A percentile compares a stretch with the other conserved stretches of the same genome.
These are phyloP conservation scores for Scrobipalpa atriplicella DNA, from an alignment of 2,888 invertebrate genomes.

Conservation along the genomic window DNA sequence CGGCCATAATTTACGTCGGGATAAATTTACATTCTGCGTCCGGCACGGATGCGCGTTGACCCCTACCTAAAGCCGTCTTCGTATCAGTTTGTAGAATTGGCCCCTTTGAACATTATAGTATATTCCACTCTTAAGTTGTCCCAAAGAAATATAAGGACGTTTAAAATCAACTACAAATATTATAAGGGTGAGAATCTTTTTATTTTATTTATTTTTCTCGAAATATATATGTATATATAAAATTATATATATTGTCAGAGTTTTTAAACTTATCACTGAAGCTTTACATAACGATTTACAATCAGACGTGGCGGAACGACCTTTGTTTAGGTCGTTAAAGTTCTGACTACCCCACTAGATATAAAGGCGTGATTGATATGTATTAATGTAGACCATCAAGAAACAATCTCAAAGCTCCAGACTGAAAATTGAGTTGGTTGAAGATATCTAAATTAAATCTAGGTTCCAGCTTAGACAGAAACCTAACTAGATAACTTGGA, in stretches of 20 bases:
- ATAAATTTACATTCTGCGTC: slow-evolving; percentile 34
- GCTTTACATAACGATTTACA: too few relatives aligned
- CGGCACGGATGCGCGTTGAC: slow-evolving; percentile 38
- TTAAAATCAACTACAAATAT: background rate
- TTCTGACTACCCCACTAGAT: too few relatives aligned
- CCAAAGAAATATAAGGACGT: background rate
- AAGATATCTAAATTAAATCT: slow-evolving; percentile 19
- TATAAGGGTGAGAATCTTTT: background rate
- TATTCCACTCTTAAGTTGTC: background rate
- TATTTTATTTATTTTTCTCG: background rate
- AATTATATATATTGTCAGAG: too few relatives aligned
- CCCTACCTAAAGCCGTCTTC: slow-evolving; percentile 31
- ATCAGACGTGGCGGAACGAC: too few relatives aligned
- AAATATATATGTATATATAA: too few relatives aligned
- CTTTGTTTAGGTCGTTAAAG: too few relatives aligned
- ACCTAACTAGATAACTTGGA: slow-evolving; percentile 8
- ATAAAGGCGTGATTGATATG: too few relatives aligned
- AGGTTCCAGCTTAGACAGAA: background rate
- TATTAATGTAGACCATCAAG: background rate
- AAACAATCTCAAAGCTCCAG: background rate
- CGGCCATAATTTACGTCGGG: slow-evolving; percentile 26
- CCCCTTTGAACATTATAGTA: slow-evolving; percentile 4
- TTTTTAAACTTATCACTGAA: too few relatives aligned
- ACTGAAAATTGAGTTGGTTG: background rate
- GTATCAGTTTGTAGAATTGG: slow-evolving; percentile 14